phyloP scores from a whole-genome alignment of 2,113 vertebrate species.

The Notothenia rossii region DNA sequence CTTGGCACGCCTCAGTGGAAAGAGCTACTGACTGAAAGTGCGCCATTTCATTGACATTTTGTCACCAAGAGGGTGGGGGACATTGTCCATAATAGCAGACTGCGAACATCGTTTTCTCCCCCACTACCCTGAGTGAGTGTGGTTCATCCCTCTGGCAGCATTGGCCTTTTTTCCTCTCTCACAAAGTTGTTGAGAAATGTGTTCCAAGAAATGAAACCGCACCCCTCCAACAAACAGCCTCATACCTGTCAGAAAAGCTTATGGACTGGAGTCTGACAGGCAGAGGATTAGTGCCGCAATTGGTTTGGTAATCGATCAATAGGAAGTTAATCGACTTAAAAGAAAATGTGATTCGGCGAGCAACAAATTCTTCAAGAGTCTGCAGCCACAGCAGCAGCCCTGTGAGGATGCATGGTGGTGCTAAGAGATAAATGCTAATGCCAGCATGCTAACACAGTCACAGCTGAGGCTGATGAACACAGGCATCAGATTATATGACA shows the following conservation, averaged over 20 bases:
- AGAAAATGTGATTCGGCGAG: slow-evolving; percentile 6
- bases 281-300: slow-evolving; percentile 26
- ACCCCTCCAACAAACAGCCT: slow-evolving; percentile 27
- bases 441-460: background rate
- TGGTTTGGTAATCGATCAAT: slow-evolving; percentile 21
- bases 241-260: slow-evolving; percentile 50
- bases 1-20: slow-evolving; percentile 64
- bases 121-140: slow-evolving; percentile 47
- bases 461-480: background rate
- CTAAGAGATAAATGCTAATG: slow-evolving; percentile 9
- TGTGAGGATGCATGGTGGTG: background rate
- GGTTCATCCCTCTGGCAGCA: slow-evolving; percentile 36
- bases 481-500: background rate
- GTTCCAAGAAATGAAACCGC: slow-evolving; percentile 47
- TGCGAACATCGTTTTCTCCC: slow-evolving; percentile 68
- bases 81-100: slow-evolving; percentile 66
- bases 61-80: slow-evolving; percentile 65
- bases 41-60: slow-evolving; percentile 69
- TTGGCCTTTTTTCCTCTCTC: slow-evolving; percentile 54
- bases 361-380: background rate
- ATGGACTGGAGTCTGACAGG: slow-evolving; percentile 39
- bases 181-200: slow-evolving; percentile 41
- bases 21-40: slow-evolving; percentile 56
- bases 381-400: slow-evolving; percentile 1
- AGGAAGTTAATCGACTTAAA: slow-evolving; percentile 30